Evolutionary conservation across 2,113 vertebrate species (phyloP).

Genomic region (Leucoraja erinaceus): DNA sequence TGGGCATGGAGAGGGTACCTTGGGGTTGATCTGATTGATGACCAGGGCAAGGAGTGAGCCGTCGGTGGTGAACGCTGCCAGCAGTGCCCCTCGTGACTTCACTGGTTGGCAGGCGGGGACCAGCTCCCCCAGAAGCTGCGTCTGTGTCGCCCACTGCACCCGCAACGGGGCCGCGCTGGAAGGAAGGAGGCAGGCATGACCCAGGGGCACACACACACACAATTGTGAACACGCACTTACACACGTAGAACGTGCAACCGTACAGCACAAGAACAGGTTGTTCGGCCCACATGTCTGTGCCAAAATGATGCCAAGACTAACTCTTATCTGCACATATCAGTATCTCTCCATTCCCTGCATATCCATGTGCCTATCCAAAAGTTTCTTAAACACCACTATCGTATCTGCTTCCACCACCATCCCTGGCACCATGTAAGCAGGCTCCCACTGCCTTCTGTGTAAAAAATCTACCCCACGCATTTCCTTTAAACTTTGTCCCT

Average conservation of each 20-base stretch:
- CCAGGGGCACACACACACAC: not conserved
- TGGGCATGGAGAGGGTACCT: conserved; percentile 53
- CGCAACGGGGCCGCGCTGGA: conserved; percentile 61
- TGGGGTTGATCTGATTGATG: conserved; percentile 82
- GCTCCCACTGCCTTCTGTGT: too few species aligned
- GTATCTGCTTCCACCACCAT: too few species aligned
- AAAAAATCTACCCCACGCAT: too few species aligned
- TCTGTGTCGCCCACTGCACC: conserved; percentile 69
- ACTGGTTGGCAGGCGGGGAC: conserved; percentile 66
- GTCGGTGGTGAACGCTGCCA: conserved; percentile 74
- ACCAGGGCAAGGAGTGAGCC: conserved; percentile 70
- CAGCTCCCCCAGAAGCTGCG: conserved; percentile 59
- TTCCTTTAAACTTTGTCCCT: too few species aligned
- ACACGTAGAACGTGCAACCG: not conserved
- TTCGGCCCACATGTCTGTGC: too few species aligned
- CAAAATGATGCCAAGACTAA: too few species aligned
- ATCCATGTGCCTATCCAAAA: too few species aligned
- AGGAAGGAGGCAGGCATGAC: not conserved
- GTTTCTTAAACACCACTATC: too few species aligned
- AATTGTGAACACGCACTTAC: not conserved
- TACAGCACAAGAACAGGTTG: too few species aligned
- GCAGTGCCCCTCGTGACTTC: conserved; percentile 80
- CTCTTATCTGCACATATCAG: too few species aligned
- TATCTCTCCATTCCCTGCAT: too few species aligned
- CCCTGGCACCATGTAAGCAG: too few species aligned